Conservation (phyloP, 2,113 vertebrate genomes). For the Myocastor coypus region DNA sequence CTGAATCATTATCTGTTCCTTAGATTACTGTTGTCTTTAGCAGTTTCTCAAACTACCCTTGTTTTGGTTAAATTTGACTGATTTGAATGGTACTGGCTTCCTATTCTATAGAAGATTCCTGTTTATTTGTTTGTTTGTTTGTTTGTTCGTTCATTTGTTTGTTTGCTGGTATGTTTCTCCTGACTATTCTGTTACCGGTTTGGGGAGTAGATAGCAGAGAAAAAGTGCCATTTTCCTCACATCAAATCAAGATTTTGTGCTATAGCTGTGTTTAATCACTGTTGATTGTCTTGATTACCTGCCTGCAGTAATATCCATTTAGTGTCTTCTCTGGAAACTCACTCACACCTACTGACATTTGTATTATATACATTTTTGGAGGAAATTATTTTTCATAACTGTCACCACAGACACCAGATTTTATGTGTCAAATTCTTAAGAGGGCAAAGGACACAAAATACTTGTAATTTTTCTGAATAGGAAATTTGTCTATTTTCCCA, state of each 20-base stretch:
- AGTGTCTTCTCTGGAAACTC: background rate
- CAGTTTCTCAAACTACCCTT: background rate
- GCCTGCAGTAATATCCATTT: background rate
- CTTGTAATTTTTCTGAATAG: background rate
- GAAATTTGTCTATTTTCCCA: background rate
- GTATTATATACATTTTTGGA: background rate
- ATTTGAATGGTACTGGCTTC: background rate
- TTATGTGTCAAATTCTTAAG: background rate
- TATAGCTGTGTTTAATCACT: background rate
- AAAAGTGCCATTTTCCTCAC: background rate
- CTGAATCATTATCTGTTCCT: background rate
- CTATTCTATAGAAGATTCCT: background rate
- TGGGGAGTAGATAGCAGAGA: background rate
- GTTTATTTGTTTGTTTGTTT: background rate
- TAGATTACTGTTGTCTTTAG: background rate
- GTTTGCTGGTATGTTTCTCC: background rate
- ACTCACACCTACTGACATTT: background rate
- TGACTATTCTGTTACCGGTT: background rate
- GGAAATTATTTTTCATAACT: background rate
- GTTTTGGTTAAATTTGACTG: background rate
- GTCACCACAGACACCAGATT: background rate
- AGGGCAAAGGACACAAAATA: constrained; percentile 4
- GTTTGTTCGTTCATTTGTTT: no score
- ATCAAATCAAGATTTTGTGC: background rate
- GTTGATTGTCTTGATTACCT: background rate